Conservation (phyloP, 1,140 invertebrate species). For the Meloidogyne hapla region DNA sequence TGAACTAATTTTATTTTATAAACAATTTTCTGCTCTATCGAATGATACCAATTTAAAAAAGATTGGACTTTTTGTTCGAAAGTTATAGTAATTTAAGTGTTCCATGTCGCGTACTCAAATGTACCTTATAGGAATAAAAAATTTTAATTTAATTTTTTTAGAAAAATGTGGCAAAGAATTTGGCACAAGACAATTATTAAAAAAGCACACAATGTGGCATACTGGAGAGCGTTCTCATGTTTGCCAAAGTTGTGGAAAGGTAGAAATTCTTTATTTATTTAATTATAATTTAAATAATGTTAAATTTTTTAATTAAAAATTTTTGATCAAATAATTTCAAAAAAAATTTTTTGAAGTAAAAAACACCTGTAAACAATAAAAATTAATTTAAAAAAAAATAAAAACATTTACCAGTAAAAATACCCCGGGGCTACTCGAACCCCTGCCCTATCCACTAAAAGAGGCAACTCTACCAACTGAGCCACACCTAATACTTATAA, state of each 20-base stretch:
- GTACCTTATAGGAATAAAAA: no score
- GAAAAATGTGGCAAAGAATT: conserved; percentile 89
- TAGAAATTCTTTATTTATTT: conserved; percentile 27
- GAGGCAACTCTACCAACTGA: not conserved
- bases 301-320: no score
- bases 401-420: no score
- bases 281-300: no score
- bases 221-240: conserved; percentile 68
- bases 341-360: conserved; percentile 27
- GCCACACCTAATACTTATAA: not conserved
- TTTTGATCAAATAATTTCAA: not conserved
- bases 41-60: no score
- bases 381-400: not conserved
- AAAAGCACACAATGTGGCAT: conserved; percentile 95
- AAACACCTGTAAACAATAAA: not conserved
- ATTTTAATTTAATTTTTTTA: not conserved
- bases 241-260: conserved; percentile 56
- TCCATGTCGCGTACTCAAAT: no score
- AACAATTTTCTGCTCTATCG: no score
- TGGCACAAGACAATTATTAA: conserved; percentile 90
- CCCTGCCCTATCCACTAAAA: no score
- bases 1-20: no score
- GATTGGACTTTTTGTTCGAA: no score
- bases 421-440: no score
- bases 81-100: no score